Percentiles rank a stretch among this genome's conserved stretches.
Conservation (phyloP, 2,797 vertebrate genomes). For the Falco berigora region DNA sequence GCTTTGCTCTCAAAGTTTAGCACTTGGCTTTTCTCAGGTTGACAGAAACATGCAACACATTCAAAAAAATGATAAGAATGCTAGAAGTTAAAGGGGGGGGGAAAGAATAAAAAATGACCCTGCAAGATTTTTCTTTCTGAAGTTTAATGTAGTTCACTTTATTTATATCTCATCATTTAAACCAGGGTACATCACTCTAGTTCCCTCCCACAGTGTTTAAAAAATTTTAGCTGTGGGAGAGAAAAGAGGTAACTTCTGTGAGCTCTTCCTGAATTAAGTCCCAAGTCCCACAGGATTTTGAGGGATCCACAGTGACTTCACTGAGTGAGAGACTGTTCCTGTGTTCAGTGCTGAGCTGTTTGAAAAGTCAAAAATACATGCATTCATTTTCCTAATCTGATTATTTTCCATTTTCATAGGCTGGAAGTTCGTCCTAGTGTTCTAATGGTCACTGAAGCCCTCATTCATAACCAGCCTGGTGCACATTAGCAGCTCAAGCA, state of each 20-base stretch:
- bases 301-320: too few relatives aligned
- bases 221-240: background rate
- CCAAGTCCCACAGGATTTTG: accelerated
- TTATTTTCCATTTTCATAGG: background rate
- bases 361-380: background rate
- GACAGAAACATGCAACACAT: background rate
- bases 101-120: background rate
- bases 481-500: background rate
- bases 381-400: background rate
- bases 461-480: background rate
- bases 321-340: background rate
- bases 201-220: background rate
- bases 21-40: background rate
- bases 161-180: background rate
- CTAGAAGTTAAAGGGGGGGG: background rate
- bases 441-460: background rate
- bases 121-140: background rate
- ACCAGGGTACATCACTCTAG: background rate
- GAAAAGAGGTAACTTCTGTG: background rate
- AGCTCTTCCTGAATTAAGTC: background rate
- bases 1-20: background rate
- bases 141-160: background rate
- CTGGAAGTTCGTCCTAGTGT: background rate
- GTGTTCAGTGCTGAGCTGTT: background rate
- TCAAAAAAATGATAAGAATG: background rate